phyloP scores from a whole-genome alignment of 2,113 vertebrate species.

The Peromyscus californicus region DNA sequence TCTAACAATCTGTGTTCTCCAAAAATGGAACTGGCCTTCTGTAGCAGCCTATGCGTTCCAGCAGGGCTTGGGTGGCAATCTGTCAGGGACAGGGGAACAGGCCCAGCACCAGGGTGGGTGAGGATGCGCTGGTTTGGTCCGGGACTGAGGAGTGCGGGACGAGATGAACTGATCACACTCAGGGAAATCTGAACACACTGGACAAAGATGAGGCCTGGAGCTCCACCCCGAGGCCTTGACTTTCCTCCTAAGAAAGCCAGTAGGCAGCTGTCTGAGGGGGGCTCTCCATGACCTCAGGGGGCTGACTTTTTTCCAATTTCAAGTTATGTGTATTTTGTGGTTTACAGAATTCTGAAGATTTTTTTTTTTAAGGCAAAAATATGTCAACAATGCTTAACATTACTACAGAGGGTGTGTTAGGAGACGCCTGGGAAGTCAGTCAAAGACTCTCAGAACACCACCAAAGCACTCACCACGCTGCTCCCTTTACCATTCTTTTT shows the following conservation, averaged over 20 bases:
- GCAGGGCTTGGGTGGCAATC: conserved; percentile 55
- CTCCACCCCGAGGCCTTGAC: background rate
- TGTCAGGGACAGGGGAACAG: background rate
- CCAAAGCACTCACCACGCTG: too few relatives aligned
- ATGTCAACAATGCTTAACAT: background rate
- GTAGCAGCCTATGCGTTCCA: background rate
- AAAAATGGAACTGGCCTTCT: conserved; percentile 76
- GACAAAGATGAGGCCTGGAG: background rate
- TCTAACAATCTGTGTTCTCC: conserved; percentile 79
- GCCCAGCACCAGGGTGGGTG: background rate
- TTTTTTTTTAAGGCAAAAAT: background rate
- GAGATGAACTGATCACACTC: background rate
- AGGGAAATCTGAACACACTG: rapidly evolving
- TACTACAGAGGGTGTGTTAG: background rate
- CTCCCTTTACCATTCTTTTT: background rate
- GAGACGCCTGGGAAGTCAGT: background rate
- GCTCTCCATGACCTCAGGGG: background rate
- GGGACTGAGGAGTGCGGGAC: too few relatives aligned
- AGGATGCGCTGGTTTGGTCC: rapidly evolving
- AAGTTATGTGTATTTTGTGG: background rate
- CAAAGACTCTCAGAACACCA: background rate
- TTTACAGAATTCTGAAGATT: background rate
- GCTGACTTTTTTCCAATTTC: background rate
- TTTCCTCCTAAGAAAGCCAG: background rate
- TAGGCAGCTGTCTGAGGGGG: background rate